Percentiles rank a stretch among this genome's conserved stretches.
Evolutionary conservation across 2,797 vertebrate genomes (phyloP).

Genomic region (Macropodus opercularis): DNA sequence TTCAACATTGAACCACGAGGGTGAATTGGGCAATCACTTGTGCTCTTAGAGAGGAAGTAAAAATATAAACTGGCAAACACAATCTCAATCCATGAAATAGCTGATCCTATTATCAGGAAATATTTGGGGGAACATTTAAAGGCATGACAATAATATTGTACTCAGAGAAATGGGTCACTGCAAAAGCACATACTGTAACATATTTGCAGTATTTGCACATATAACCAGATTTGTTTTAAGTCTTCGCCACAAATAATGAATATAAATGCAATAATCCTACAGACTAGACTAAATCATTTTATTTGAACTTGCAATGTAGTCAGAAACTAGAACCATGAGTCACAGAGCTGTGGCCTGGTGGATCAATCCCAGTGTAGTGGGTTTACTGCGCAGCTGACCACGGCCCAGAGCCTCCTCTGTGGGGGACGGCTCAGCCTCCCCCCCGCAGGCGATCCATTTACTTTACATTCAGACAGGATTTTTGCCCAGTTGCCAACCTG

Average conservation of each 20-base stretch:
- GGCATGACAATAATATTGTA: constrained; percentile 1
- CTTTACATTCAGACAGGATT: constrained; percentile 65
- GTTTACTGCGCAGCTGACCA: constrained; percentile 59
- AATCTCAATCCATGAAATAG: constrained; percentile 8
- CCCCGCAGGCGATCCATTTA: constrained; percentile 64
- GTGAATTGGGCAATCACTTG: constrained; percentile 30
- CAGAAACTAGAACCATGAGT: constrained; percentile 60
- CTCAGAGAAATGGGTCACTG: constrained; percentile 18
- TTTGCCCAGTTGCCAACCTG: constrained; percentile 47
- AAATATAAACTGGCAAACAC: constrained; percentile 26
- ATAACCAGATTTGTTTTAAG: constrained; percentile 1
- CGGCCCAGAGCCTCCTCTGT: constrained; percentile 54
- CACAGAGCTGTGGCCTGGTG: constrained; percentile 55
- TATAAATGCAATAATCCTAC: no score
- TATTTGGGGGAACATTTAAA: constrained; percentile 18
- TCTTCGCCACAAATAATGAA: not conserved
- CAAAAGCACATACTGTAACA: not conserved
- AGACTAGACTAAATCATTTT: constrained; percentile 17
- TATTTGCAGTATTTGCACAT: not conserved
- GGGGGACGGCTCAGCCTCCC: constrained; percentile 45
- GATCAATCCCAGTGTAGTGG: constrained; percentile 38
- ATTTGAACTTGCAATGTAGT: constrained; percentile 28
- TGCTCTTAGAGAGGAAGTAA: constrained; percentile 18
- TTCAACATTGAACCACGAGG: constrained; percentile 45
- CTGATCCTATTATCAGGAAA: constrained; percentile 7